Conservation (phyloP, 2,888 invertebrate genomes). For the Erebia epiphron region DNA sequence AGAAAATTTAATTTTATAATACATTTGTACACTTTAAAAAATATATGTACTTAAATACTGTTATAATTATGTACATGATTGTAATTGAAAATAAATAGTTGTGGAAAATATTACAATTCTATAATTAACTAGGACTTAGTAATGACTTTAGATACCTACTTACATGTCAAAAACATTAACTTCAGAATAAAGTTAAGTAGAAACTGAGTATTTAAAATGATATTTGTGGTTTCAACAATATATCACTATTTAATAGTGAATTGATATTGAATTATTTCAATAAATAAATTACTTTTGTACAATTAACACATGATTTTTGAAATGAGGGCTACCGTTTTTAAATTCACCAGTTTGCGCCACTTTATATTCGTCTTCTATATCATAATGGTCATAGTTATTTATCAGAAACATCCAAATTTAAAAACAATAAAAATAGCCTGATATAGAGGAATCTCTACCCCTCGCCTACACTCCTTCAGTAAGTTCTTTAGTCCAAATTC, state of each 20-base stretch:
- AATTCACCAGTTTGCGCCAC: background rate
- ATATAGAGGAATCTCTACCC: no score
- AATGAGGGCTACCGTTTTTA: background rate
- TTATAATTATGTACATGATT: constrained; percentile 60
- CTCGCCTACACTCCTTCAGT: no score
- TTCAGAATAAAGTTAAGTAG: constrained; percentile 46
- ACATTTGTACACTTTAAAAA: constrained; percentile 76
- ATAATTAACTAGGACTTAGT: constrained; percentile 56
- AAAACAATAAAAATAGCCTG: no score
- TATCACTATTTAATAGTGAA: constrained; percentile 62
- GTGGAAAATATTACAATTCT: constrained; percentile 64
- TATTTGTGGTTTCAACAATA: constrained; percentile 40
- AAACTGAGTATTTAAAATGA: constrained; percentile 59
- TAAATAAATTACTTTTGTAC: constrained; percentile 40
- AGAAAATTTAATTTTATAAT: constrained; percentile 60
- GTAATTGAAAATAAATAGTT: constrained; percentile 75
- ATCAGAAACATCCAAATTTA: no score
- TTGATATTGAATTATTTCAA: constrained; percentile 38
- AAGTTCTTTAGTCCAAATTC: no score
- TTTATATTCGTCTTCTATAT: background rate
- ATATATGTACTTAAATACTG: constrained; percentile 67
- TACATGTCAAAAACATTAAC: constrained; percentile 41
- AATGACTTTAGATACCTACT: constrained; percentile 50
- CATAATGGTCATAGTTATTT: no score
- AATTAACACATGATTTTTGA: constrained; percentile 17